Conservation (phyloP, 2,797 vertebrate genomes). For the Anolis apletophallus region DNA sequence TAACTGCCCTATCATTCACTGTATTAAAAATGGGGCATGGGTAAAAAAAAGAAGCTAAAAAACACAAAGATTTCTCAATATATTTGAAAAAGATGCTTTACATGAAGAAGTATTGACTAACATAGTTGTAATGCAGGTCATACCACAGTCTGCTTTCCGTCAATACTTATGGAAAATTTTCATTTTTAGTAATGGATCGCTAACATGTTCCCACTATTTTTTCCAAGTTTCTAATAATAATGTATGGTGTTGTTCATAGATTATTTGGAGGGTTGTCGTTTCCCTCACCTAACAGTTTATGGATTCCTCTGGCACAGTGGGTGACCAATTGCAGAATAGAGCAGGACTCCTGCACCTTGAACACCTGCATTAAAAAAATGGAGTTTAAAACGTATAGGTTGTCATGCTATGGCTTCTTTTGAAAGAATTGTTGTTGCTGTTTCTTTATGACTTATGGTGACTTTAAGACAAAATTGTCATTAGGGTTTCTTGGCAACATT, state of each 20-base stretch:
- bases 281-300: neutral
- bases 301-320: neutral
- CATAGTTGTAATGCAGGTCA: neutral
- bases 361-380: neutral
- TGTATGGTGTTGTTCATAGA: neutral
- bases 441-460: too few relatives aligned
- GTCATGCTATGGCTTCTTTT: neutral
- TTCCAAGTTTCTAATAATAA: conserved; percentile 21
- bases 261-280: neutral
- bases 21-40: neutral
- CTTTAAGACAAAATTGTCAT: too few relatives aligned
- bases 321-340: neutral
- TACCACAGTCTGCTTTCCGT: neutral
- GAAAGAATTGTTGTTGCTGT: neutral
- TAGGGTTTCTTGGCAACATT: too few relatives aligned
- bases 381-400: neutral
- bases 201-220: neutral
- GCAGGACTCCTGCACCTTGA: neutral
- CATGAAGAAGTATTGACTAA: neutral
- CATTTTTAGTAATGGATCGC: neutral
- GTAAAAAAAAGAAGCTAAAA: neutral
- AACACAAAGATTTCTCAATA: neutral
- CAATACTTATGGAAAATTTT: neutral
- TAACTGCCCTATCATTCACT: conserved; percentile 51
- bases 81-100: neutral